Conservation (phyloP, 2,888 invertebrate species). For the Notocelia uddmanniana region DNA sequence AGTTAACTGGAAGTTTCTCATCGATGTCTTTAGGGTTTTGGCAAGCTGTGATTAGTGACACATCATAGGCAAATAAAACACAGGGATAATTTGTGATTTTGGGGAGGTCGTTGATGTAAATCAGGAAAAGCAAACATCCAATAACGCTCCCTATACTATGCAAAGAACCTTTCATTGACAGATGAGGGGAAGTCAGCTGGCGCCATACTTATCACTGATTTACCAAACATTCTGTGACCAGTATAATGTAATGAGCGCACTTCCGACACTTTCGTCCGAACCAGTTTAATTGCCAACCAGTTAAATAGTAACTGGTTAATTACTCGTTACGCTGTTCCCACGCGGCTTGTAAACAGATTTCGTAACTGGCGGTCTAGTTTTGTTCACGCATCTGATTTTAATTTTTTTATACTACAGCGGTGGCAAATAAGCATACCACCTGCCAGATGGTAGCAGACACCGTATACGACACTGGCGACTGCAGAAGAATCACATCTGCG, state of each 20-base stretch:
- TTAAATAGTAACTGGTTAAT: slow-evolving; percentile 4
- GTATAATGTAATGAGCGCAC: neutral
- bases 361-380: slow-evolving; percentile 7
- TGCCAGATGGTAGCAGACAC: too few relatives aligned
- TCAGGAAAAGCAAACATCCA: too few relatives aligned
- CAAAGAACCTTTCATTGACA: neutral
- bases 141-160: too few relatives aligned
- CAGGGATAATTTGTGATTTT: too few relatives aligned
- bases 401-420: neutral
- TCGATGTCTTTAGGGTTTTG: too few relatives aligned
- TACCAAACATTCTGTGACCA: neutral
- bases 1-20: too few relatives aligned
- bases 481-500: too few relatives aligned
- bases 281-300: slow-evolving; percentile 6
- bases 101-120: too few relatives aligned
- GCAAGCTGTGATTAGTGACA: too few relatives aligned
- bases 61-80: too few relatives aligned
- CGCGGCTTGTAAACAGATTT: slow-evolving; percentile 8
- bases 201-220: neutral
- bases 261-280: slow-evolving; percentile 20
- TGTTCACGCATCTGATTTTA: neutral
- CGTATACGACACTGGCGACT: too few relatives aligned
- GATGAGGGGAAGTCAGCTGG: neutral
- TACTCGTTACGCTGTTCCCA: slow-evolving; percentile 11
- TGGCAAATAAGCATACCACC: too few relatives aligned